These are phyloP conservation scores for Halocaridina rubra DNA, from an alignment of 2,888 invertebrate species.

Conservation along the genomic window DNA sequence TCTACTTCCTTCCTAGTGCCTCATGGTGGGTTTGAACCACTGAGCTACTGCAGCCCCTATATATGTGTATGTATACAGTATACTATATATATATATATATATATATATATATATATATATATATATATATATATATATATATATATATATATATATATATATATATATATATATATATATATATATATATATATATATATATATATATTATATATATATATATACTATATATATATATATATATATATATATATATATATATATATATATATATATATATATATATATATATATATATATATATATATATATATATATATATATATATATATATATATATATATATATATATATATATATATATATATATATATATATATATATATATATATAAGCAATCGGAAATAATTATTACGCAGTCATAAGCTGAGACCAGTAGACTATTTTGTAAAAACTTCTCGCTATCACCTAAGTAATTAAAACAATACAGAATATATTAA, in stretches of 20 bases:
- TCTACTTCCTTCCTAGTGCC: too few species aligned
- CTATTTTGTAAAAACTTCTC: too few species aligned
- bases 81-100: too few species aligned
- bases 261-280: neutral
- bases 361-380: neutral
- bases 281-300: neutral
- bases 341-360: neutral
- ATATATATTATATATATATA: neutral
- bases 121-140: neutral
- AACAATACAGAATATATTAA: too few species aligned
- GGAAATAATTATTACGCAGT: neutral
- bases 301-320: neutral
- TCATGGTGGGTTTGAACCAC: too few species aligned
- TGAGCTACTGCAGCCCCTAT: too few species aligned
- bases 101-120: too few species aligned
- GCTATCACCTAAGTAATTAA: too few species aligned
- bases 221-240: neutral
- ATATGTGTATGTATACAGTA: too few species aligned
- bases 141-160: neutral
- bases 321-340: neutral
- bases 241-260: neutral
- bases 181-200: neutral
- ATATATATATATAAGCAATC: neutral
- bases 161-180: neutral
- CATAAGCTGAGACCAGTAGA: too few species aligned